Percentiles rank a stretch among this genome's conserved stretches.
Conservation (phyloP, 2,888 invertebrate genomes). For the Pyrrhosoma nymphula region DNA sequence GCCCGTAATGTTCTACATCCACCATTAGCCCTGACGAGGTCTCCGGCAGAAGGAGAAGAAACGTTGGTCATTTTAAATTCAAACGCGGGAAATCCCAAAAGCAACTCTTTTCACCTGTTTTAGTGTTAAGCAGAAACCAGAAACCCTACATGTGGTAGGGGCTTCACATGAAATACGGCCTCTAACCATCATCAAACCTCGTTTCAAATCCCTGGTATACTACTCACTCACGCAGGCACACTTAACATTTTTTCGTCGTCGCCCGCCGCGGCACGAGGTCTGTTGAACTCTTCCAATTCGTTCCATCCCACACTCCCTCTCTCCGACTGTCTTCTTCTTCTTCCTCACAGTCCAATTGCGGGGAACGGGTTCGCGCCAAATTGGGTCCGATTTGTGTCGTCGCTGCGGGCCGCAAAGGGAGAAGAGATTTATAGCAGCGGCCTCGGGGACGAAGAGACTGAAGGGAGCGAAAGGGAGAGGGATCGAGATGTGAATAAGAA, state of each 20-base stretch:
- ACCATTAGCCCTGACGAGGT: no score
- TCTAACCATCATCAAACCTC: no score
- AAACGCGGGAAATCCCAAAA: no score
- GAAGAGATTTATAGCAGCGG: not conserved
- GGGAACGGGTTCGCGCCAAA: not conserved
- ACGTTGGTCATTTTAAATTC: no score
- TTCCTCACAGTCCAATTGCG: not conserved
- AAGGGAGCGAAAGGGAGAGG: not conserved
- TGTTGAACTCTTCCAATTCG: slow-evolving; percentile 15
- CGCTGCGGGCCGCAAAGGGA: not conserved
- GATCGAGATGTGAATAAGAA: not conserved
- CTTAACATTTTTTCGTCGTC: not conserved
- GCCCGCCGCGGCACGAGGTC: not conserved
- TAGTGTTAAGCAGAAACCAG: no score
- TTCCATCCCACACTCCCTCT: not conserved
- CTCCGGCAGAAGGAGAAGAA: no score
- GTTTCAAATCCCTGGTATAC: no score
- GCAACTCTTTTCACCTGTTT: no score
- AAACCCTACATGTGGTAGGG: no score
- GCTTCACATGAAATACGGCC: no score
- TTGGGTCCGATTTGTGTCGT: slow-evolving; percentile 23
- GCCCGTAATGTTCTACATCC: no score
- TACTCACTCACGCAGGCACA: no score
- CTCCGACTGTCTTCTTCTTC: not conserved
- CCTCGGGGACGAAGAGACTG: not conserved